Evolutionary conservation across 2,888 invertebrate genomes (phyloP), one percentile per base, ranked within the genome.

Genomic region (Zaprionus bogoriensis): DNA sequence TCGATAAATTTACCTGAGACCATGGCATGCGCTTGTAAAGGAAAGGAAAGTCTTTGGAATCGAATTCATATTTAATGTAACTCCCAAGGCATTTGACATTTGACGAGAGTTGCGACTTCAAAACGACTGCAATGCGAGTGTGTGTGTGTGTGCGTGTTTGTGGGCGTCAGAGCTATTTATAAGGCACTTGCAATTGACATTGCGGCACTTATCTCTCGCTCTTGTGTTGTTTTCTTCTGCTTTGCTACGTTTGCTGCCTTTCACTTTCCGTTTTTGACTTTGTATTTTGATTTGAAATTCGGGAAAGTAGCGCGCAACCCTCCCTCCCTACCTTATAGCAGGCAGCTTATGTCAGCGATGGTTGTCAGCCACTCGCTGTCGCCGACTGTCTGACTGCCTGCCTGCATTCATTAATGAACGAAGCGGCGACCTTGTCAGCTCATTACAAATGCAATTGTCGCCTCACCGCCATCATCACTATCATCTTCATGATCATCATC

Each of bases 401-500:
- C 30, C n/a, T 30, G 30, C 32, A 14, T 36, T 36, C 32, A 36
- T 36, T 36, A 17, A 70, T 70, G 67, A 70, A 71, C 47, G 55
- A 72, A 53, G 52, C 73, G 28, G 27, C 47, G 70, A 72, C 72
- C 72, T 72, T 74, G 75, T 51, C 50, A 25, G 60, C 57, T 72
- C 66, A 72, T 74, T 72, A 54, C 39, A 66, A 74, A 69, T 72
- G 74, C 74, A 74, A 74, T 72, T 65, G 70, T 57, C 71, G 55
- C 58, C 54, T 45, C 42, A 6, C 10, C 30, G 14, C 30, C n/a
- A n/a, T n/a, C n/a, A n/a, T n/a, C n/a, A n/a, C n/a, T n/a, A n/a
- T n/a, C n/a, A n/a, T n/a, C n/a, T n/a, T n/a, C n/a, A n/a, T n/a
- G n/a, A n/a, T n/a, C n/a, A n/a, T n/a, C n/a, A n/a, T n/a, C n/a